Conservation (phyloP, 2,113 vertebrate species). For the Hyperopisus bebe region DNA sequence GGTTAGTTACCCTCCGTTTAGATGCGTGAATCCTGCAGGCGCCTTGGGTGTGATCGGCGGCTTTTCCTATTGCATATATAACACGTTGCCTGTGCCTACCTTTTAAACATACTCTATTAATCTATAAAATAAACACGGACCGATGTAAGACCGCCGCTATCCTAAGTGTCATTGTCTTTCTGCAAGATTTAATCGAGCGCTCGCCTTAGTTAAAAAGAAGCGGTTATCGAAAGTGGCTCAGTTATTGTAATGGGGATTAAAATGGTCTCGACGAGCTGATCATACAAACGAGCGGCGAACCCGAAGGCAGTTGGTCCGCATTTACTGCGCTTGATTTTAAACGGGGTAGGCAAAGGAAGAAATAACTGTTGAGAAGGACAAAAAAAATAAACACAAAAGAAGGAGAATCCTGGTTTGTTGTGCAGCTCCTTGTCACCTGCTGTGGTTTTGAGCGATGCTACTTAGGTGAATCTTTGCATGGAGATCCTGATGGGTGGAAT, state of each 20-base stretch:
- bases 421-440: constrained; percentile 24
- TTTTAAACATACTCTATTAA: not conserved
- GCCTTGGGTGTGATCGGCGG: constrained; percentile 71
- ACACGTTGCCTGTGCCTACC: not conserved
- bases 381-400: constrained; percentile 27
- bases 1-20: constrained; percentile 29
- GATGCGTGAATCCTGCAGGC: constrained; percentile 67
- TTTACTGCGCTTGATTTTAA: constrained; percentile 40
- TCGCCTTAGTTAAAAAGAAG: not conserved
- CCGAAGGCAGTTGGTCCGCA: constrained; percentile 28
- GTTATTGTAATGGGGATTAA: constrained; percentile 27
- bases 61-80: constrained; percentile 53
- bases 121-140: not conserved
- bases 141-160: not conserved
- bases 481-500: constrained; percentile 58
- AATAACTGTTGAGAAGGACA: constrained; percentile 29
- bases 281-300: constrained; percentile 37
- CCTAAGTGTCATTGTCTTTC: not conserved
- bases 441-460: constrained; percentile 29
- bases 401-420: constrained; percentile 27
- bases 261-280: constrained; percentile 34
- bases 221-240: not conserved
- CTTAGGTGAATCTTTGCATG: constrained; percentile 40
- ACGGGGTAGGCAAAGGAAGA: constrained; percentile 26
- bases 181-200: not conserved